Evolutionary conservation across 2,797 vertebrate species (phyloP), one percentile per base, ranked within the genome.

Genomic region (Lacerta viridis): DNA sequence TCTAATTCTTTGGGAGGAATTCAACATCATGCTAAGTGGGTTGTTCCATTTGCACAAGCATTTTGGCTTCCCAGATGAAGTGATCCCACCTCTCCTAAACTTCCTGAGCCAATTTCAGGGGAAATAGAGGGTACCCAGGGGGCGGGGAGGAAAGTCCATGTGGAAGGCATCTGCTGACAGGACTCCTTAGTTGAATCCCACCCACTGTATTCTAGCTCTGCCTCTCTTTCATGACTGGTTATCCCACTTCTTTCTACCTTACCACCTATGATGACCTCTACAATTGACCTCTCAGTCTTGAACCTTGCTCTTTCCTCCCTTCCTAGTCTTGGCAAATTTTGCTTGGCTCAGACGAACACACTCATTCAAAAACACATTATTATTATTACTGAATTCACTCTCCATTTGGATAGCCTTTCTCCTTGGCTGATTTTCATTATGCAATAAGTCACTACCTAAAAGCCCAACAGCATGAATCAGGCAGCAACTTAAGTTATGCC

Each of bases 341-440:
- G n/a, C 9, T 77, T 50, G 41, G 15, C 36, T 85, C 5, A 43
- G 74, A 43, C n/a, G 71, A 85, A 66, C 50, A 64, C 39, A 15
- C 27, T 76, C 27, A 66, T 85, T 64, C 29, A 4, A 39, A 77
- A 25, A 27, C 18, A 46, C 18, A 89, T 61, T 59, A 18, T 7
- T n/a, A 78, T 0, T 10, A 55, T 55, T 55, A 55, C 50, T 64
- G 20, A 86, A 46, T 46, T 86, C 64, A 74, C 29, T 41, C 27
- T 74, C 46, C 50, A 84, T 86, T 61, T 81, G 77, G 0, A 0
- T 85, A 41, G 82, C 64, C 33, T 84, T 88, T 46, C 87, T 2
- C 0, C 41, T 17, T 33, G 59, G n/a, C 33, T 80, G 66, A 9
- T 20, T 27, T 83, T 11, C 25, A 59, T 46, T 77, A 76, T 0